These are phyloP conservation scores for Notechis scutatus DNA, from an alignment of 2,113 vertebrate species.

Conservation along the genomic window DNA sequence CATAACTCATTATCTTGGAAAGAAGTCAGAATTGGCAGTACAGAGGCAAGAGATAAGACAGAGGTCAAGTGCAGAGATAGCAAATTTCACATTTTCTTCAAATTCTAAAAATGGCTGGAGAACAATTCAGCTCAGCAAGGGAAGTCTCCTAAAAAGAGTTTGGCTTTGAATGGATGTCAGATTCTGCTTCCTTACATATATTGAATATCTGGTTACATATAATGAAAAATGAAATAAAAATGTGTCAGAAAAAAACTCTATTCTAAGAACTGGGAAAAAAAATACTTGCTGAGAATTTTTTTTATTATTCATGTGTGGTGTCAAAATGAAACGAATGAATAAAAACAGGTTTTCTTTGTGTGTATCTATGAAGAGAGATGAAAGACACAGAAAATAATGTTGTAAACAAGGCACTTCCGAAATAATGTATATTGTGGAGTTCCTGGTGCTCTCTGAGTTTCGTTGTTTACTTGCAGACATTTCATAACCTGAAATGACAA, in stretches of 20 bases:
- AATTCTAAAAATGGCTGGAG: background rate
- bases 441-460: background rate
- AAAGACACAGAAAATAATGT: background rate
- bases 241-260: background rate
- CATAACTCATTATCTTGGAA: background rate
- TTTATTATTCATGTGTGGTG: background rate
- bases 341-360: background rate
- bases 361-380: background rate
- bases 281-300: background rate
- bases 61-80: background rate
- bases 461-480: background rate
- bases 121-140: background rate
- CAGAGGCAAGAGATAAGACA: background rate
- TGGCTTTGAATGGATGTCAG: background rate
- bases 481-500: background rate
- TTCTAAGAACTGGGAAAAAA: background rate
- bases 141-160: background rate
- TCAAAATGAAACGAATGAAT: background rate
- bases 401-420: background rate
- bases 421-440: background rate
- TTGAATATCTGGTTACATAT: background rate
- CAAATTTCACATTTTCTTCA: background rate
- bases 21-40: background rate
- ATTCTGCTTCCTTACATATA: background rate
- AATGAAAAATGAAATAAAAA: slow-evolving; percentile 6